phyloP scores from a whole-genome alignment of 2,113 vertebrate species.

The Callospermophilus lateralis region DNA sequence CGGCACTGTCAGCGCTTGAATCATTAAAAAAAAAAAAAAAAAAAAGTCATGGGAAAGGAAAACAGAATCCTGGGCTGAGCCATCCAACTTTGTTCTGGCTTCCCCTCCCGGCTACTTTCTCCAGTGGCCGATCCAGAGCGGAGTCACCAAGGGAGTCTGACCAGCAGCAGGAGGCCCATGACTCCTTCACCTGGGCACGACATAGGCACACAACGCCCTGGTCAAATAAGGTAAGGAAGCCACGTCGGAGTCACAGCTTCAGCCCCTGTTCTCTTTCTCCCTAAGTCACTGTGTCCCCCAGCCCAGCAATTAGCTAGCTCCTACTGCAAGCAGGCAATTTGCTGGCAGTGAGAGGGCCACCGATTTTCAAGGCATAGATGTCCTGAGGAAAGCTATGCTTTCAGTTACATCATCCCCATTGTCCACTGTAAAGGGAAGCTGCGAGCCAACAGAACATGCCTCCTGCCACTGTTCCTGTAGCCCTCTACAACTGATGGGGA shows the following conservation, averaged over 20 bases:
- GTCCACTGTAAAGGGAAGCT: neutral
- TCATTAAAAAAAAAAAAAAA: neutral
- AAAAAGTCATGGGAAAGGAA: conserved; percentile 65
- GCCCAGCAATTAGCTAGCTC: neutral
- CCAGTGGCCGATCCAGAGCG: neutral
- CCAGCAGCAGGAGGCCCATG: neutral
- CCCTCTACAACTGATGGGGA: neutral
- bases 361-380: neutral
- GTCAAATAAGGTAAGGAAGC: neutral
- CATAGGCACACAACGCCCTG: fast-evolving
- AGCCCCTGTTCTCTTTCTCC: neutral
- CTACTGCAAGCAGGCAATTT: fast-evolving
- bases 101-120: neutral
- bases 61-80: neutral
- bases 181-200: neutral
- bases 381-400: neutral
- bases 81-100: neutral
- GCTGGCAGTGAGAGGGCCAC: neutral
- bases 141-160: neutral
- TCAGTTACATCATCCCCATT: neutral
- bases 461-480: fast-evolving
- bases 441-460: neutral
- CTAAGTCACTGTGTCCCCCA: neutral
- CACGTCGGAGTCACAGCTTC: no score
- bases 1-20: neutral